These are phyloP conservation scores for Dichetophora obliterata DNA, from an alignment of 2,888 invertebrate genomes.

Conservation along the genomic window DNA sequence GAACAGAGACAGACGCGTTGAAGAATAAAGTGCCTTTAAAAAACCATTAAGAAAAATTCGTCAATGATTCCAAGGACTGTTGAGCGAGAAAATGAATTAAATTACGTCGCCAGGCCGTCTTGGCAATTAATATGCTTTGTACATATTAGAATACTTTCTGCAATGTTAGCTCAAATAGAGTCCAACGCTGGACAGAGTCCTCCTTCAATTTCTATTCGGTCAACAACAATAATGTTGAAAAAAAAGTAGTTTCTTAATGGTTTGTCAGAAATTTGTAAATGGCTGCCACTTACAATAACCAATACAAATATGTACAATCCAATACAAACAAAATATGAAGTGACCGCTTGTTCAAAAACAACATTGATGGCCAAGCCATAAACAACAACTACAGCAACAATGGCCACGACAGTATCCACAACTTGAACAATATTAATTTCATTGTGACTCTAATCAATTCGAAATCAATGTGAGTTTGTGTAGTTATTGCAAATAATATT, in stretches of 20 bases:
- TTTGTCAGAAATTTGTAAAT: conserved; percentile 32
- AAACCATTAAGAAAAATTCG: too few species aligned
- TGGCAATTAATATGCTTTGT: background rate
- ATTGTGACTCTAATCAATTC: background rate
- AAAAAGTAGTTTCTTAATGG: conserved; percentile 43
- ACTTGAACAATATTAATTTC: background rate
- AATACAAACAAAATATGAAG: conserved; percentile 29
- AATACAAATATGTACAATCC: conserved; percentile 8
- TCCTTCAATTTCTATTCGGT: conserved; percentile 24
- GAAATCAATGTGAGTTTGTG: background rate
- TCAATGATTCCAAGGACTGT: too few species aligned
- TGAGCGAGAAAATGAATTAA: background rate
- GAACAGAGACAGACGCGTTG: too few species aligned
- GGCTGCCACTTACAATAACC: background rate
- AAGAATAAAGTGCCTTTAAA: too few species aligned
- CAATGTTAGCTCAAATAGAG: background rate
- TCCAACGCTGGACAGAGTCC: background rate
- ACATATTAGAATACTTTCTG: conserved; percentile 18
- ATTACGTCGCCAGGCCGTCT: background rate
- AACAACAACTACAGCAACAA: background rate
- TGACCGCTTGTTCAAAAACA: conserved; percentile 10
- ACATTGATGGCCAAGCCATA: background rate
- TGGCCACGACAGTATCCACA: background rate
- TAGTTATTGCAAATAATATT: background rate
- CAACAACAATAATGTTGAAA: conserved; percentile 46